A percentile compares a stretch with the other conserved stretches of the same genome.
phyloP scores from a whole-genome alignment of 2,797 vertebrate species.

The Kryptopterus vitreolus region DNA sequence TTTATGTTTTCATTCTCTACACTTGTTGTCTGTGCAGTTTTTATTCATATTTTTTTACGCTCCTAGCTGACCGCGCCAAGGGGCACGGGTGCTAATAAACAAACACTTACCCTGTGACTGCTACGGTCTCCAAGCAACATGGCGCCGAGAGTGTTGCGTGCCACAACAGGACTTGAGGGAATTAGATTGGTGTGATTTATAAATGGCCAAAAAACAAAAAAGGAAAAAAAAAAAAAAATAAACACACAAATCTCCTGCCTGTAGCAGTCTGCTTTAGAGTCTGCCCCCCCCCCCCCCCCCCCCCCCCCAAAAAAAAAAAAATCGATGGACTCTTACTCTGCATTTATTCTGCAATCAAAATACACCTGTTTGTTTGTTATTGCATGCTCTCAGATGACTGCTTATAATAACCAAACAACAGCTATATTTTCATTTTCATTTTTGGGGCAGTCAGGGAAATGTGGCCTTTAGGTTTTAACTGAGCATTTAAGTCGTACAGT shows the following conservation, averaged over 20 bases:
- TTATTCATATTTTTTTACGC: too few relatives aligned
- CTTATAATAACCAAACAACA: neutral
- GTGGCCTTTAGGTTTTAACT: too few relatives aligned
- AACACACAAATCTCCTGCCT: slow-evolving; percentile 26
- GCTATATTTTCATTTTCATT: neutral
- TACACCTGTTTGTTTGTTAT: neutral
- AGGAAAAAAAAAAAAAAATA: slow-evolving; percentile 14
- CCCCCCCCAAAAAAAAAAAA: too few relatives aligned
- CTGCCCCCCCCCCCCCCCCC: too few relatives aligned
- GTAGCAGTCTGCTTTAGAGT: slow-evolving; percentile 11
- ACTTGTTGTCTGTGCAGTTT: neutral
- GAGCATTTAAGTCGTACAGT: too few relatives aligned
- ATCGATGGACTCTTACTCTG: slow-evolving; percentile 19
- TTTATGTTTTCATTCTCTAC: slow-evolving; percentile 2
- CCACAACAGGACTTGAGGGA: slow-evolving; percentile 1
- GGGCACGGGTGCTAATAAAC: neutral
- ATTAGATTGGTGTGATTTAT: slow-evolving; percentile 11
- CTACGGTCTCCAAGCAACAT: neutral
- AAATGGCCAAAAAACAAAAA: neutral
- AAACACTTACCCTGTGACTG: neutral
- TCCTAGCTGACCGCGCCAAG: neutral
- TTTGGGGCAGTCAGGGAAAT: too few relatives aligned
- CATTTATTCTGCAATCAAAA: slow-evolving; percentile 14
- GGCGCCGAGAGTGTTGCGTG: neutral
- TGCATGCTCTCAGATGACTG: neutral